Evolutionary conservation across 2,888 invertebrate genomes (phyloP).

Genomic region (Rosalia funebris): DNA sequence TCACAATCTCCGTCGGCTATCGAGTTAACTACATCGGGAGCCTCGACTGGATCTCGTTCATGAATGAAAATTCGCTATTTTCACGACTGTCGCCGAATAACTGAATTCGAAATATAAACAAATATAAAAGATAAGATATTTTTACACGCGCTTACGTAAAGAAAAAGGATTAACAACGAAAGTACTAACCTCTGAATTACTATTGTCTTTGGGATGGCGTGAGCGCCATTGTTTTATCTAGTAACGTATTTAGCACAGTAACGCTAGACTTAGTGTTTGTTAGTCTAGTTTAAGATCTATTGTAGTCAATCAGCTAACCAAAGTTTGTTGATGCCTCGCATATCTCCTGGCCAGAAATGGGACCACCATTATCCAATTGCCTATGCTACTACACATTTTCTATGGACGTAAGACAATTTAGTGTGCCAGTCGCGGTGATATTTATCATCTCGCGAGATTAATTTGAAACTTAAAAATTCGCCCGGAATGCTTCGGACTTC

Average conservation of each 20-base stretch:
- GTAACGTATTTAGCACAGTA: slow-evolving; percentile 7
- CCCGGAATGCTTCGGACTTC: no score
- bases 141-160: slow-evolving; percentile 16
- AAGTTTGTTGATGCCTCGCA: slow-evolving; percentile 26
- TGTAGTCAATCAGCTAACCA: slow-evolving; percentile 44
- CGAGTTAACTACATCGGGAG: background rate
- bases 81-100: background rate
- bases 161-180: slow-evolving; percentile 4
- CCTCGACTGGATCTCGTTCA: background rate
- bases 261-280: slow-evolving; percentile 12
- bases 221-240: slow-evolving; percentile 15
- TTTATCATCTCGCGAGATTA: no score
- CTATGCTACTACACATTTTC: slow-evolving; percentile 16
- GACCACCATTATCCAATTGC: slow-evolving; percentile 42
- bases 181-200: slow-evolving; percentile 18
- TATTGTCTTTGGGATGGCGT: slow-evolving; percentile 8
- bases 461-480: no score
- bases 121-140: slow-evolving; percentile 29
- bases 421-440: background rate
- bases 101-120: slow-evolving; percentile 13
- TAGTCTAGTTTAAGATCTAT: slow-evolving; percentile 43
- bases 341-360: slow-evolving; percentile 30
- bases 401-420: slow-evolving; percentile 2
- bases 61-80: background rate
- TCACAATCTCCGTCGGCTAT: background rate